phyloP scores from a whole-genome alignment of 53 echinoderm and acorn worm genomes.

The Zoroaster sp. region DNA sequence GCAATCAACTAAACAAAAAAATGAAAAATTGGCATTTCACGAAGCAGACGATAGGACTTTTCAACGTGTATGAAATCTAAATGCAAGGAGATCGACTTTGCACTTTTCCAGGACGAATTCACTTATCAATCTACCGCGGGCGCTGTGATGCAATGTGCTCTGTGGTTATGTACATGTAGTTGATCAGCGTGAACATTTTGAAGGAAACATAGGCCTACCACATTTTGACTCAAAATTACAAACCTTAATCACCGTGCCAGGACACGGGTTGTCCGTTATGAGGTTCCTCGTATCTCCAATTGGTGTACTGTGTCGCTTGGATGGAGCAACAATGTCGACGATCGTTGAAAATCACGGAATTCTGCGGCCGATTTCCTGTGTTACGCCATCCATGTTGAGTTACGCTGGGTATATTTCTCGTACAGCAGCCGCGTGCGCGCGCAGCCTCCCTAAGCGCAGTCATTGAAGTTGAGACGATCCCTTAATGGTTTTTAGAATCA shows the following conservation, averaged over 20 bases:
- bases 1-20: no score
- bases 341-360: conserved; percentile 3
- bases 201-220: not conserved
- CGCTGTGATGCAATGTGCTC: not conserved
- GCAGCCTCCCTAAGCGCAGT: not conserved
- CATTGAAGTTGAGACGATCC: conserved; percentile 7
- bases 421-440: not conserved
- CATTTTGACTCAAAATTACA: not conserved
- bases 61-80: no score
- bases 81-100: no score
- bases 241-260: conserved; percentile 37
- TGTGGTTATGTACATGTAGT: not conserved
- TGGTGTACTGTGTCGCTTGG: not conserved
- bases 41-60: no score
- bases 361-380: not conserved
- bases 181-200: not conserved
- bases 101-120: no score
- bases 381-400: conserved; percentile 20
- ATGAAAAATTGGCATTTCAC: no score
- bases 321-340: not conserved
- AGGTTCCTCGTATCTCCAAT: conserved; percentile 27
- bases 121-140: no score
- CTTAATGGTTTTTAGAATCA: not conserved
- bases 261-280: conserved; percentile 17
- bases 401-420: not conserved